These are phyloP conservation scores for Engraulis encrasicolus DNA, from an alignment of 2,113 vertebrate genomes.

Conservation along the genomic window DNA sequence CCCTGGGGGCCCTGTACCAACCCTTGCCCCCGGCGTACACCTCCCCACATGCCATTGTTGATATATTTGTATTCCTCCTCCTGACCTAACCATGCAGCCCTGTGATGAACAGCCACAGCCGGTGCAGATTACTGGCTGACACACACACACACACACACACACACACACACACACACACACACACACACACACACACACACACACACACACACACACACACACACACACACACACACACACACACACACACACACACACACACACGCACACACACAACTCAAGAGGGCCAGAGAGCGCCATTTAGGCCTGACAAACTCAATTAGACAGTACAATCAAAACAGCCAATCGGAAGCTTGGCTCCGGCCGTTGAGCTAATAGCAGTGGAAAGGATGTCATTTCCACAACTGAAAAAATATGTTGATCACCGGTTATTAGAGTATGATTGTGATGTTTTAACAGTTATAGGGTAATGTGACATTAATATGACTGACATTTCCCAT, in stretches of 20 bases:
- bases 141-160: no score
- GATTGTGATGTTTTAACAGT: neutral
- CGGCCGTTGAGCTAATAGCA: neutral
- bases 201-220: no score
- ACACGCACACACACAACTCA: no score
- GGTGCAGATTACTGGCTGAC: neutral
- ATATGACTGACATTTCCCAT: neutral
- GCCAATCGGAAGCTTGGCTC: neutral
- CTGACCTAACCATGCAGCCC: conserved; percentile 15
- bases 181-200: no score
- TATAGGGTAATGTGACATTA: no score
- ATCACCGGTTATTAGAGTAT: neutral
- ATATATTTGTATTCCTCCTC: conserved; percentile 29
- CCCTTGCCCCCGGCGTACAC: no score
- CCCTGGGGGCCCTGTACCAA: no score
- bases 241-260: no score
- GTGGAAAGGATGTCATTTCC: neutral
- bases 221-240: no score
- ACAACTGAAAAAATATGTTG: conserved; percentile 1
- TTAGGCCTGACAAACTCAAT: conserved; percentile 11
- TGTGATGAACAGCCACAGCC: conserved; percentile 23
- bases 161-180: no score
- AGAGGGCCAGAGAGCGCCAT: neutral
- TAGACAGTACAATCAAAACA: neutral
- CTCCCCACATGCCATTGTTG: neutral